phyloP scores from a whole-genome alignment of 2,113 vertebrate species.

The Hippocampus comes region DNA sequence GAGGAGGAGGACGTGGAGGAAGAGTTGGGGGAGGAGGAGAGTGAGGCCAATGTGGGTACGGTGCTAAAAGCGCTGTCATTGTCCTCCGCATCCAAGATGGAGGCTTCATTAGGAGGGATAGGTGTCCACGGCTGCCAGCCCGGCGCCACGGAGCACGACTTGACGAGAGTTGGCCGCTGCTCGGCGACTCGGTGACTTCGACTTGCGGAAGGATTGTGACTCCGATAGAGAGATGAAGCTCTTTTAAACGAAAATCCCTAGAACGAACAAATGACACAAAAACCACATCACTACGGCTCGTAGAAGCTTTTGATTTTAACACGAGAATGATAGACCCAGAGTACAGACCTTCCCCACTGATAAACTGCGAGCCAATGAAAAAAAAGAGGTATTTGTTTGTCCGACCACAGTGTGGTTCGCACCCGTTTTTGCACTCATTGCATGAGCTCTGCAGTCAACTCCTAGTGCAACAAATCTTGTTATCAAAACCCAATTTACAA shows the following conservation, averaged over 20 bases:
- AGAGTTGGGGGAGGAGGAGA: constrained; percentile 62
- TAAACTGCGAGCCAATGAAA: no score
- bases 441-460: no score
- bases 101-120: constrained; percentile 48
- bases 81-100: constrained; percentile 42
- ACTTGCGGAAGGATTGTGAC: constrained; percentile 31
- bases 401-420: no score
- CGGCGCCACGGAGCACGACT: constrained; percentile 71
- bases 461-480: no score
- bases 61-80: constrained; percentile 61
- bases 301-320: background rate
- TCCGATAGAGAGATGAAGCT: constrained; percentile 53
- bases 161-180: constrained; percentile 57
- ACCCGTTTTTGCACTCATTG: no score
- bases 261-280: constrained; percentile 1
- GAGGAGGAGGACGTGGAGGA: constrained; percentile 71
- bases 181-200: constrained; percentile 43
- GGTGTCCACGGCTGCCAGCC: constrained; percentile 81
- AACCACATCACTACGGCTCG: background rate
- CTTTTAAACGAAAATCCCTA: constrained; percentile 51
- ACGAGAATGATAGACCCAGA: background rate
- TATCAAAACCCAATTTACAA: no score
- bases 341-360: background rate
- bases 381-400: no score
- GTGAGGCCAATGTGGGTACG: constrained; percentile 57